Evolutionary conservation across 2,888 invertebrate genomes (phyloP).

Genomic region (Melieria omissa): DNA sequence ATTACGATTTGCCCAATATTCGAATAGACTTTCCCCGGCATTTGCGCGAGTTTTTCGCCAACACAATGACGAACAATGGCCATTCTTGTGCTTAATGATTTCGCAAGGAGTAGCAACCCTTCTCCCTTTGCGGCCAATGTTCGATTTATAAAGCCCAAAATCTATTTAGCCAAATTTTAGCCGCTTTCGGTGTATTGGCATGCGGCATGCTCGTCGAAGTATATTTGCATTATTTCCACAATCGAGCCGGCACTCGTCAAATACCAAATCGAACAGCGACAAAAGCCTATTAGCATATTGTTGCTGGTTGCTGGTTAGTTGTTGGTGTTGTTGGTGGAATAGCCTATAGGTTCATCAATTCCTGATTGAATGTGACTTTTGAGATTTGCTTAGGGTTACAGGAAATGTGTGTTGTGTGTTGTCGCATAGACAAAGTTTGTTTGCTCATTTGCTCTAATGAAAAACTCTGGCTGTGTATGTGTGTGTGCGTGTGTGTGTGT

Average conservation of each 20-base stretch:
- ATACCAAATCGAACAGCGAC: no score
- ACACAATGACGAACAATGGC: conserved; percentile 33
- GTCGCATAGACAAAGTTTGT: conserved; percentile 23
- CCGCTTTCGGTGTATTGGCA: no score
- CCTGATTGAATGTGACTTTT: conserved; percentile 15
- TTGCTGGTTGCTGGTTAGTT: no score
- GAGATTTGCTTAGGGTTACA: conserved; percentile 12
- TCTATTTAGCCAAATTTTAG: conserved; percentile 14
- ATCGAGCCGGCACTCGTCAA: no score
- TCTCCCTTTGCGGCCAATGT: neutral
- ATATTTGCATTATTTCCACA: conserved; percentile 21
- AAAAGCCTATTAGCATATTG: no score
- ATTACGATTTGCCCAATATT: conserved; percentile 25
- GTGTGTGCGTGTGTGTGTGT: no score
- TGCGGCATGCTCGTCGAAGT: no score
- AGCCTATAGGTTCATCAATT: conserved; percentile 14
- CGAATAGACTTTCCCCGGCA: neutral
- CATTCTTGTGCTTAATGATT: conserved; percentile 27
- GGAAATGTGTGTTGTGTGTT: conserved; percentile 20
- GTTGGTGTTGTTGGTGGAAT: no score
- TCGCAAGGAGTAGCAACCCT: conserved; percentile 9
- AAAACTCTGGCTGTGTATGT: neutral
- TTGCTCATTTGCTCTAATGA: conserved; percentile 29
- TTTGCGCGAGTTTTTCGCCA: conserved; percentile 15
- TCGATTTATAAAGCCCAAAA: conserved; percentile 32